These are phyloP conservation scores for Semnopithecus entellus DNA, from an alignment of 2,113 vertebrate genomes.

Conservation along the genomic window DNA sequence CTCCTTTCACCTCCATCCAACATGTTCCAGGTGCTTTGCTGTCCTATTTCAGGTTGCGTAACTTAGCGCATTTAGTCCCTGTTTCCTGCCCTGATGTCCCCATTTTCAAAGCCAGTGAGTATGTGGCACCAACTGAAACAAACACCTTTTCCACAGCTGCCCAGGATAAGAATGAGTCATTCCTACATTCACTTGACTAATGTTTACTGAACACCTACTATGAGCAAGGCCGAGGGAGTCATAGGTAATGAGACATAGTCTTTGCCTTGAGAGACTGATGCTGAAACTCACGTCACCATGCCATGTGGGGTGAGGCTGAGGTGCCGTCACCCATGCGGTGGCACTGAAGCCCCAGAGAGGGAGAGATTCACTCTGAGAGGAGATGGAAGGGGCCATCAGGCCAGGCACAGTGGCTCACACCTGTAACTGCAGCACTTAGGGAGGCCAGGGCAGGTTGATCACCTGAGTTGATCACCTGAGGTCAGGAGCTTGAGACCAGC, in stretches of 20 bases:
- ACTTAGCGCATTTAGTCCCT: not conserved
- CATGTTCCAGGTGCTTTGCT: slow-evolving; percentile 11
- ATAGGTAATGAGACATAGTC: not conserved
- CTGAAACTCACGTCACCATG: not conserved
- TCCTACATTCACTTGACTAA: not conserved
- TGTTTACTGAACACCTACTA: not conserved
- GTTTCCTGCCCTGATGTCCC: not conserved
- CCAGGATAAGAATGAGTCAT: not conserved
- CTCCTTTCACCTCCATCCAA: slow-evolving; percentile 46
- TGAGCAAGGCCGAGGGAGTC: not conserved
- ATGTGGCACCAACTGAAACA: not conserved
- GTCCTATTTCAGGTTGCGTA: not conserved
- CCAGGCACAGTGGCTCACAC: no score
- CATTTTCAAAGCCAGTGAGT: not conserved
- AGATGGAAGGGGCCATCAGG: not conserved
- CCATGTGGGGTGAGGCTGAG: not conserved
- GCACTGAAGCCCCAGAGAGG: not conserved
- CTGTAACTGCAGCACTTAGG: no score
- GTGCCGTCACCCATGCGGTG: fast-evolving
- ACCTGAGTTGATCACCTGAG: no score
- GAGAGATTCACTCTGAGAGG: not conserved
- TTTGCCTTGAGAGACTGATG: not conserved
- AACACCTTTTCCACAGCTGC: not conserved
- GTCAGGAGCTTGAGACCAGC: no score
- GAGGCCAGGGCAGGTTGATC: no score